Evolutionary conservation across 2,888 invertebrate genomes (phyloP), one percentile per base, ranked within the genome.

Genomic region (Thelaira solivaga): DNA sequence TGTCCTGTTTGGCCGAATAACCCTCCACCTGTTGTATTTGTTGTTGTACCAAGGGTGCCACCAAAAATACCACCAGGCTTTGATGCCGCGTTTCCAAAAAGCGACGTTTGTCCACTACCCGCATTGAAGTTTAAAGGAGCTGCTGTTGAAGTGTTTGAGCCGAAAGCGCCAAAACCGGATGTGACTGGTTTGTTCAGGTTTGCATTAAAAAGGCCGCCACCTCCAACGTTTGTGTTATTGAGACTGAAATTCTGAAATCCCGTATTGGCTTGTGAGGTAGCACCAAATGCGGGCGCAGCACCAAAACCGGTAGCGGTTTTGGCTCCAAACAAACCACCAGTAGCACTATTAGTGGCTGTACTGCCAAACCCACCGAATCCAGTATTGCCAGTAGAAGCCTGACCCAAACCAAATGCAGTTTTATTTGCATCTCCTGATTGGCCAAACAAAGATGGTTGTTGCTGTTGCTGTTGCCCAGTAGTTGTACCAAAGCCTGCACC

Each of bases 131-230:
- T 90, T 0, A 90, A 88, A 2, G 86, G 85, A 18, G 85, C 82
- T 55, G 85, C 82, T 55, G 85, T 81, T 11, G 88, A 82, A 0
- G 85, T 82, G 31, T 90, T 88, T 11, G 89, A 88, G 1, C 90
- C 90, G 82, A 93, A 92, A 0, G 85, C 85, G 10, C 92, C 92
- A 85, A 93, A 93, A 0, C 90, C 88, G 0, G 92, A 90, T 5
- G 90, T 90, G 2, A 89, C 87, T 47, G 88, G 90, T 81, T 90
- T 89, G 76, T 89, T 87, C 41, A 90, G 73, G 57, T 84, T 81
- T 10, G 86, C 84, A 72, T 87, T 88, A 36, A 88, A 88, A 1
- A 88, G 85, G 4, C 85, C 85, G 1, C 85, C 87, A 0, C 76
- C 81, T 0, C 83, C 76, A 2, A 82, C 83, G 10, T 71, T 78